These are phyloP conservation scores for Littorina saxatilis DNA, from an alignment of 1,140 invertebrate species.

Conservation along the genomic window DNA sequence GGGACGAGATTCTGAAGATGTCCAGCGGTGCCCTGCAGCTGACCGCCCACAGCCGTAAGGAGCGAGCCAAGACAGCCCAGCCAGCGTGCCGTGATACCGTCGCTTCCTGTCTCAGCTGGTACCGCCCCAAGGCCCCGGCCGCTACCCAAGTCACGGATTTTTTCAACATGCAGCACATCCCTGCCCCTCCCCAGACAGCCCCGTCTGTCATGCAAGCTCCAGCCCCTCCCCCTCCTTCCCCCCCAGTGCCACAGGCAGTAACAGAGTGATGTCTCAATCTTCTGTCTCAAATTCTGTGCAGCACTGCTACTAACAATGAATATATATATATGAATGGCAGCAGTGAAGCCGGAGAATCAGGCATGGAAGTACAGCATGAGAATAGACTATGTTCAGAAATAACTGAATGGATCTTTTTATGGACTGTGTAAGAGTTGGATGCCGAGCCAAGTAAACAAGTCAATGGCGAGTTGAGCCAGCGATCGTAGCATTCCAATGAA, in stretches of 20 bases:
- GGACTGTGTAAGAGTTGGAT: too few species aligned
- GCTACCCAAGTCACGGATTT: slow-evolving; percentile 37
- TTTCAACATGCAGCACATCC: slow-evolving; percentile 27
- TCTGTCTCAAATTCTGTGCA: too few species aligned
- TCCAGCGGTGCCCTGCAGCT: slow-evolving; percentile 64
- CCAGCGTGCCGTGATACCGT: slow-evolving; percentile 61
- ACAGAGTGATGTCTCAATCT: too few species aligned
- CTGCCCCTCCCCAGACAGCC: not conserved
- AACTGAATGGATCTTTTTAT: too few species aligned
- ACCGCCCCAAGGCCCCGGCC: slow-evolving; percentile 37
- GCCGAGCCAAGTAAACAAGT: too few species aligned
- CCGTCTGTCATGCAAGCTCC: not conserved
- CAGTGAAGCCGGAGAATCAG: too few species aligned
- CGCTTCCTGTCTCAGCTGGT: slow-evolving; percentile 69
- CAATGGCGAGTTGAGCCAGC: too few species aligned
- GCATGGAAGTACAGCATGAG: too few species aligned
- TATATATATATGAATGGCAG: too few species aligned
- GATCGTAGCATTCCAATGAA: too few species aligned
- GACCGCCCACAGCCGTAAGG: slow-evolving; percentile 56
- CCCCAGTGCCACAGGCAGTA: not conserved
- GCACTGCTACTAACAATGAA: too few species aligned
- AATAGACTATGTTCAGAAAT: too few species aligned
- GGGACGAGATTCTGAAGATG: slow-evolving; percentile 59
- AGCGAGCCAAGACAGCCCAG: slow-evolving; percentile 57
- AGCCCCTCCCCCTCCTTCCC: not conserved